A percentile compares a stretch with the other conserved stretches of the same genome.
Conservation (phyloP, 1,140 invertebrate species). For the Diuraphis noxia region DNA sequence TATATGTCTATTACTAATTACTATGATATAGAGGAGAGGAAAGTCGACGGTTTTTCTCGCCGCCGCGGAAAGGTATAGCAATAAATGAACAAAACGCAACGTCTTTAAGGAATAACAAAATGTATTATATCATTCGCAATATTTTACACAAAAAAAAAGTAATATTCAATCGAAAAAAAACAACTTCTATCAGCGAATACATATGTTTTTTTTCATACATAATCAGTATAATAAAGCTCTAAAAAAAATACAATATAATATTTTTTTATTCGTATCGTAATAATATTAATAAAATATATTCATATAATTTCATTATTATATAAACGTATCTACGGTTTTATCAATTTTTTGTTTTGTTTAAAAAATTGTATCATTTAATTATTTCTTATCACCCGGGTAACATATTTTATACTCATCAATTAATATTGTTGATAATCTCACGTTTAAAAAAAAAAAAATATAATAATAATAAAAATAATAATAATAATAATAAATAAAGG, state of each 20-base stretch:
- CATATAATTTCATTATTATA: conserved; percentile 48
- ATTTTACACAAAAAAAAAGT: conserved; percentile 45
- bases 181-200: conserved; percentile 47
- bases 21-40: neutral
- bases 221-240: conserved; percentile 52
- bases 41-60: neutral
- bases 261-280: conserved; percentile 37
- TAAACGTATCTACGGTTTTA: conserved; percentile 47
- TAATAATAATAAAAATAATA: conserved; percentile 26
- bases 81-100: neutral
- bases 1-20: too few species aligned
- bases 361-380: conserved; percentile 7
- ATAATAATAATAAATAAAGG: conserved; percentile 46
- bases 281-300: conserved; percentile 53
- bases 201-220: conserved; percentile 36
- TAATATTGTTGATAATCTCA: conserved; percentile 15
- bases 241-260: conserved; percentile 53
- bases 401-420: conserved; percentile 12
- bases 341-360: neutral
- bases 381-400: conserved; percentile 50
- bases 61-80: neutral
- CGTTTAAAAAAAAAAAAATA: conserved; percentile 9
- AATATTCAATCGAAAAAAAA: conserved; percentile 48
- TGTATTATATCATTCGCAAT: conserved; percentile 50
- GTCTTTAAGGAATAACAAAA: conserved; percentile 49